A percentile compares a stretch with the other conserved stretches of the same genome.
phyloP scores from a whole-genome alignment of 2,888 invertebrate species.

The Drosophila meridionalis region DNA sequence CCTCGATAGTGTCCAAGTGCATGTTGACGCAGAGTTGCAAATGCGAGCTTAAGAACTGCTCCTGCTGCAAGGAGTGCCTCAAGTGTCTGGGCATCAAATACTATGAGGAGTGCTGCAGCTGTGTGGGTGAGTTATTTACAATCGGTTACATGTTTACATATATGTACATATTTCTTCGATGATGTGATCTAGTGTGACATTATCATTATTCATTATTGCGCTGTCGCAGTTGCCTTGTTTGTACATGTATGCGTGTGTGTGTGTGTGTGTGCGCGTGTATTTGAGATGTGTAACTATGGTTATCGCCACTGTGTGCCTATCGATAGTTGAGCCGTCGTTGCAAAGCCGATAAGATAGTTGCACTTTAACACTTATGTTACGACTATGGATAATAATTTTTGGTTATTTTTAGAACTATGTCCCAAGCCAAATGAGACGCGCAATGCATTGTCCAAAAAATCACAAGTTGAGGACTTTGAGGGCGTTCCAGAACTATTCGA shows the following conservation, averaged over 20 bases:
- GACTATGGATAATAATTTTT: neutral
- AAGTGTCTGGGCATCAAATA: slow-evolving; percentile 93
- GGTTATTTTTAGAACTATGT: slow-evolving; percentile 90
- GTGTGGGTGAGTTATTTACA: slow-evolving; percentile 92
- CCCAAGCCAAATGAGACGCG: slow-evolving; percentile 93
- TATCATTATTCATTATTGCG: slow-evolving; percentile 56
- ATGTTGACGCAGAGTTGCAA: slow-evolving; percentile 98
- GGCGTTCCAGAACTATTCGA: slow-evolving; percentile 93
- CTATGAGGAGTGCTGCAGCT: slow-evolving; percentile 97
- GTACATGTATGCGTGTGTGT: slow-evolving; percentile 35
- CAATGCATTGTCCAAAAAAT: slow-evolving; percentile 90
- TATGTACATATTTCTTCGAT: slow-evolving; percentile 30
- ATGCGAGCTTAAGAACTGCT: slow-evolving; percentile 95
- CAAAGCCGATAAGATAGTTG: slow-evolving; percentile 48
- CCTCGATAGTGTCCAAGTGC: slow-evolving; percentile 97
- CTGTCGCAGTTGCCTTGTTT: slow-evolving; percentile 46
- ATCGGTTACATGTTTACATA: slow-evolving; percentile 6
- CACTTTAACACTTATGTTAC: slow-evolving; percentile 34
- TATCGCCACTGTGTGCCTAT: slow-evolving; percentile 33
- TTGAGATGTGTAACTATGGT: slow-evolving; percentile 53
- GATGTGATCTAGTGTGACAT: slow-evolving; percentile 64
- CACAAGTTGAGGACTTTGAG: slow-evolving; percentile 94
- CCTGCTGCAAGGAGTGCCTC: slow-evolving; percentile 97
- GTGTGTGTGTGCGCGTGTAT: slow-evolving; percentile 23
- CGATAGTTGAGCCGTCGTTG: slow-evolving; percentile 73